Conservation (phyloP, 2,797 vertebrate species). For the Rhodeus uyekii region DNA sequence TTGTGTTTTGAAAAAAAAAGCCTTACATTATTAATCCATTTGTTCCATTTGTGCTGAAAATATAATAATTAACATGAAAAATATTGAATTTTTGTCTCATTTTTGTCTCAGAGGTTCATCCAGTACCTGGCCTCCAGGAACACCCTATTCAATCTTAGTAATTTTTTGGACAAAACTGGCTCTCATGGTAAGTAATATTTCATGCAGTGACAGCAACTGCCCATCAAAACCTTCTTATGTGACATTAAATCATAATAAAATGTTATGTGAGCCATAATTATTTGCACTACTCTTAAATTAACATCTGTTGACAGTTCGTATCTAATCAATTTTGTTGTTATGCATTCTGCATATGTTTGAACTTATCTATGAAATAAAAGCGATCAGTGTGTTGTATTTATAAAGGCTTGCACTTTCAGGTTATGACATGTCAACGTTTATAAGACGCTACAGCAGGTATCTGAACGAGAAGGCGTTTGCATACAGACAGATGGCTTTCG, state of each 20-base stretch:
- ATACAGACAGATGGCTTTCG: conserved; percentile 98
- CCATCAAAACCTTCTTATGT: not conserved
- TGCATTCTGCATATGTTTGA: not conserved
- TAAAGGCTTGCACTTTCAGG: conserved; percentile 74
- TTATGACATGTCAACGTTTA: conserved; percentile 99
- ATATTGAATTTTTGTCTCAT: not conserved
- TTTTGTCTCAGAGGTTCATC: conserved; percentile 88
- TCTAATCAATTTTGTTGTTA: not conserved
- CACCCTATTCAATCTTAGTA: conserved; percentile 98
- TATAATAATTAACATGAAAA: not conserved
- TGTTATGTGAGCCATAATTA: not conserved
- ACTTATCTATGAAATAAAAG: not conserved
- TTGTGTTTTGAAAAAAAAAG: not conserved
- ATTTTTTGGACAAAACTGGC: conserved; percentile 99
- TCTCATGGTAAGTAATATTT: conserved; percentile 86
- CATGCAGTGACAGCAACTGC: not conserved
- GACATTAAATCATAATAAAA: not conserved
- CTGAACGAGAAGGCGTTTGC: conserved; percentile 98
- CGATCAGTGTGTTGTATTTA: not conserved
- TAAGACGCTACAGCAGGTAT: conserved; percentile 98
- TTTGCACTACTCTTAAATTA: not conserved
- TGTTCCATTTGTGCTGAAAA: not conserved
- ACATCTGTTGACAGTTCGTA: not conserved
- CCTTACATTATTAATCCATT: not conserved
- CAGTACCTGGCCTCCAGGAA: conserved; percentile 98